Evolutionary conservation across 2,888 invertebrate species (phyloP), one percentile per base, ranked within the genome.

Genomic region (Thymelicus sylvestris): DNA sequence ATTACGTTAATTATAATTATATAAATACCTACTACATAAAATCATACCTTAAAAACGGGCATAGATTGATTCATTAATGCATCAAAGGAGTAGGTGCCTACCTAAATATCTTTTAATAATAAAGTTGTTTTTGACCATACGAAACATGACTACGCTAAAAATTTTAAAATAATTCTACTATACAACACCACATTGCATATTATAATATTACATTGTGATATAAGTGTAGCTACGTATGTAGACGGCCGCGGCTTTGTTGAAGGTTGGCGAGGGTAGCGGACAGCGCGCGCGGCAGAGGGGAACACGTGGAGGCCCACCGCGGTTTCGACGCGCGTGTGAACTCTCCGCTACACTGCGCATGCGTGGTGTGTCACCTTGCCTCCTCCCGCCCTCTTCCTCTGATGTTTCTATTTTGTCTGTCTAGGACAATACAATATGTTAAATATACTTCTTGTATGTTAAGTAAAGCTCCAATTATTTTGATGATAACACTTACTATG

Each of bases 261-360:
- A 89, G 88, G 91, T 88, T 89, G 86, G 84, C 68, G 75, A 70
- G 78, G 78, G 76, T 74, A 73, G 76, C 76, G 79, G 75, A 74
- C 73, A 72, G 81, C 78, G 83, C 76, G 76, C 73, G 82, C 77
- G 81, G 78, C 77, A 81, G 76, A 78, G 77, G 78, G 81, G 78
- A 83, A 84, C 92, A 94, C 94, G 93, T 90, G 90, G 95, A 94
- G 95, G 95, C 94, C 84, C 86, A 95, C 95, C 87, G 88, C 86
- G 94, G 94, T 91, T 92, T 93, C 91, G 86, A 76, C 73, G 87
- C 89, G 86, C 90, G 92, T 92, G 92, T 91, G 91, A 91, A 91
- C 91, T 91, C 90, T 85, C 83, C 79, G 80, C 83, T 82, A 69
- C 87, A 90, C 84, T 86, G 90, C 93, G 92, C 92, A 85, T 91